These are phyloP conservation scores for Sisor rabdophorus DNA, from an alignment of 2,113 vertebrate genomes.

Conservation along the genomic window DNA sequence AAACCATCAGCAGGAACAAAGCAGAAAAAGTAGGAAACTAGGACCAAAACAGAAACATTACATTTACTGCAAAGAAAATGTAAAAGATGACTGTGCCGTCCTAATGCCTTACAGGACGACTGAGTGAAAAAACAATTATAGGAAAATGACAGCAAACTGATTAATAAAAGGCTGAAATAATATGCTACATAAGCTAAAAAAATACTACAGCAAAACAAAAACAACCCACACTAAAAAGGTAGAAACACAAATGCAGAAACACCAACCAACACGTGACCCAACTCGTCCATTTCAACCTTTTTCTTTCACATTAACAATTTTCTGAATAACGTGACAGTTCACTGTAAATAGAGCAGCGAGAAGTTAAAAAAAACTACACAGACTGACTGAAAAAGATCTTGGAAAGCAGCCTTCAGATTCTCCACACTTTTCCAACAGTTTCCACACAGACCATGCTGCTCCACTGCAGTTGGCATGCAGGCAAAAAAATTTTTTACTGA, in stretches of 20 bases:
- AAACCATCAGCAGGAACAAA: background rate
- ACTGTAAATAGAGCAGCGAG: conserved; percentile 3
- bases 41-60: background rate
- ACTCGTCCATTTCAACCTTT: background rate
- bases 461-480: conserved; percentile 27
- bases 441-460: conserved; percentile 13
- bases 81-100: background rate
- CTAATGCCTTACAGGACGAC: background rate
- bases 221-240: background rate
- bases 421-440: conserved; percentile 17
- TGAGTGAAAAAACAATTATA: background rate
- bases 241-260: background rate
- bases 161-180: background rate
- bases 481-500: conserved; percentile 32
- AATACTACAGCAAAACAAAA: background rate
- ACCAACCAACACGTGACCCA: no score
- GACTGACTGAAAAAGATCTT: conserved; percentile 21
- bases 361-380: conserved; percentile 29
- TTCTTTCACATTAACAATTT: no score
- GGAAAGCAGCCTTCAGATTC: conserved; percentile 27
- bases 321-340: background rate
- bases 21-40: background rate
- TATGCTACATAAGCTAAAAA: background rate
- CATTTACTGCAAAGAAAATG: background rate
- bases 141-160: background rate